phyloP scores from a whole-genome alignment of 2,797 vertebrate genomes.

The Helicolenus hilgendorfi region DNA sequence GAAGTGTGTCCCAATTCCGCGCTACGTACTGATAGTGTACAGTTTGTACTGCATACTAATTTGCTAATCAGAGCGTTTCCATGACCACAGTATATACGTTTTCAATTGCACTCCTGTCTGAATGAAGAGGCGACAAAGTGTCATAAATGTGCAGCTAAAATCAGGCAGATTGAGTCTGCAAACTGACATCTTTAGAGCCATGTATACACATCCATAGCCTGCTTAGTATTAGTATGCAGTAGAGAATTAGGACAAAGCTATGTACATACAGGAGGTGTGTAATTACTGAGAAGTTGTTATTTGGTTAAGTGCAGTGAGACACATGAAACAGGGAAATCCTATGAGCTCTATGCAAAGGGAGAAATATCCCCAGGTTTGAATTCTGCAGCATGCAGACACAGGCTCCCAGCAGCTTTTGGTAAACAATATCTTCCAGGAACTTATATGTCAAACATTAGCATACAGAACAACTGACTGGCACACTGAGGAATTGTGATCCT shows the following conservation, averaged over 20 bases:
- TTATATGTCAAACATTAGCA: slow-evolving; percentile 73
- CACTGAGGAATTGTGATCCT: slow-evolving; percentile 40
- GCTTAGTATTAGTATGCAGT: not conserved
- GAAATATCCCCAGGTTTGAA: not conserved
- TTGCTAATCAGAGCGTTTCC: not conserved
- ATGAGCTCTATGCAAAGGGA: slow-evolving; percentile 43
- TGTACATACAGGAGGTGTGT: not conserved
- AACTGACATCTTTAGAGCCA: not conserved
- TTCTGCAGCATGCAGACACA: slow-evolving; percentile 9
- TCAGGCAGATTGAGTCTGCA: not conserved
- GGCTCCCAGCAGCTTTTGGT: slow-evolving; percentile 40
- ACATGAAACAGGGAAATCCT: slow-evolving; percentile 40
- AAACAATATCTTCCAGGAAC: slow-evolving; percentile 60
- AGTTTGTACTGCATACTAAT: not conserved
- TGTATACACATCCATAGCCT: not conserved
- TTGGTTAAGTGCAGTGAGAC: slow-evolving; percentile 39
- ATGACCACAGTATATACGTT: not conserved
- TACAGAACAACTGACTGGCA: slow-evolving; percentile 16
- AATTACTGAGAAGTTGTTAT: slow-evolving; percentile 34
- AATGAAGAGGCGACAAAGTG: not conserved
- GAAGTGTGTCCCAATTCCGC: not conserved
- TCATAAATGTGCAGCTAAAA: not conserved
- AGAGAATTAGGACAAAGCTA: not conserved
- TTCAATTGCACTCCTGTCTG: not conserved
- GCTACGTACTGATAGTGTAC: not conserved